Evolutionary conservation across 2,797 vertebrate species (phyloP), one percentile per base, ranked within the genome.

Genomic region (Platalea minor): DNA sequence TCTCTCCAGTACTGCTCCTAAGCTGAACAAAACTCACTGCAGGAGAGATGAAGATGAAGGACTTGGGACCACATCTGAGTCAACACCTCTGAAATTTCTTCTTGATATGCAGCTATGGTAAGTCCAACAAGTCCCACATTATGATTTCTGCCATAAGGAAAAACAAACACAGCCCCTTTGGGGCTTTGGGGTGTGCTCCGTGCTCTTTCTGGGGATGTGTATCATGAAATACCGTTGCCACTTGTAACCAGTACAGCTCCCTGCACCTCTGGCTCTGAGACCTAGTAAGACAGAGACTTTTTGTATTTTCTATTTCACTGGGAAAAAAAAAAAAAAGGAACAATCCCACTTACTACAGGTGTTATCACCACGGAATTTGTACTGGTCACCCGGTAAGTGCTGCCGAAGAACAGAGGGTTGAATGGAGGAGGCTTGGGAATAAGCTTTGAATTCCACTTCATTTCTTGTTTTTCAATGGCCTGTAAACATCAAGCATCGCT

Each of bases 381-480:
- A 29, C 69, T 57, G 61, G 64, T 91, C 43, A 97, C 76, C 1
- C 0, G 17, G 39, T 94, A 97, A 26, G 10, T 10, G 65, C 67
- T 83, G 29, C 94, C 93, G 4, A 95, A 21, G 56, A 87, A 85
- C 21, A 97, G 91, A 1, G 57, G 39, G 4, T 3, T 57, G 37
- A 82, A 16, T 0, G 91, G 96, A 31, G 88, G 63, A 24, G 95
- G 95, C 56, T 97, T 97, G 79, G 74, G 88, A 54, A 97, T 85
- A 41, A 21, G 17, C 63, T 85, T 72, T 61, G 86, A 93, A 25
- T 93, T 83, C 50, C 94, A 96, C 2, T 57, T 45, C 9, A 5
- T 86, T 80, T 97, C 95, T 93, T 95, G 63, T 16, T 89, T 23
- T 37, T 97, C 86, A 77, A 95, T 59, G 39, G 95, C 96, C 97